These are phyloP conservation scores for Sminthurinus aureus DNA, from an alignment of 2,888 invertebrate species.

Conservation along the genomic window DNA sequence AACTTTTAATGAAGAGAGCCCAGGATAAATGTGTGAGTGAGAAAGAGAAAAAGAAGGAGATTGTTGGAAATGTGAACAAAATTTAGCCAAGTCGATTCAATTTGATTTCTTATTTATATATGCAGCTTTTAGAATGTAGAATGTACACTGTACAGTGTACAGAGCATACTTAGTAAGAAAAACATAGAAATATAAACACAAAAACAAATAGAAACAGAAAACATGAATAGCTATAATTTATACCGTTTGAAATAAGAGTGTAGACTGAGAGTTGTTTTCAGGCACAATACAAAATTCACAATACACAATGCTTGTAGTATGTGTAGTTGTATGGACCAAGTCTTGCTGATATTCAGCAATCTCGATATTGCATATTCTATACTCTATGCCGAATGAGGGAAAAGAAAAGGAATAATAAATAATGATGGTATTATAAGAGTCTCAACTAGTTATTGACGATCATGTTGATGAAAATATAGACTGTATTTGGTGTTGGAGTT, in stretches of 20 bases:
- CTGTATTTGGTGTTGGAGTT: not conserved
- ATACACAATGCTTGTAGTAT: not conserved
- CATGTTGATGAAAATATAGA: not conserved
- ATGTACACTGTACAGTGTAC: too few relatives aligned
- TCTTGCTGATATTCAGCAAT: not conserved
- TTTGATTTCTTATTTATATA: too few relatives aligned
- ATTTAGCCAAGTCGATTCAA: too few relatives aligned
- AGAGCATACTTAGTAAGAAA: too few relatives aligned
- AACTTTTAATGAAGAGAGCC: not conserved
- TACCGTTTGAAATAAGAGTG: too few relatives aligned
- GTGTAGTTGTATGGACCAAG: not conserved
- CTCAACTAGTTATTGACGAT: not conserved
- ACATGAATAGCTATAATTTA: too few relatives aligned
- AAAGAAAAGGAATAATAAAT: constrained; percentile 31
- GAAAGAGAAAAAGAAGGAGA: not conserved
- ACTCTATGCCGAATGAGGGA: not conserved
- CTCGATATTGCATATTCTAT: not conserved
- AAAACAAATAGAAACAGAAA: too few relatives aligned
- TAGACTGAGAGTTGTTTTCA: too few relatives aligned
- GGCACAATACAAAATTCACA: too few relatives aligned
- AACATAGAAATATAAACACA: too few relatives aligned
- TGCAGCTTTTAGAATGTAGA: too few relatives aligned
- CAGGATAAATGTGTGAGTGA: not conserved
- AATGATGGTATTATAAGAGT: constrained; percentile 17
- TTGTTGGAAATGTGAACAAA: too few relatives aligned